Conservation (phyloP, 2,888 invertebrate genomes). For the Chrysina gloriosa region DNA sequence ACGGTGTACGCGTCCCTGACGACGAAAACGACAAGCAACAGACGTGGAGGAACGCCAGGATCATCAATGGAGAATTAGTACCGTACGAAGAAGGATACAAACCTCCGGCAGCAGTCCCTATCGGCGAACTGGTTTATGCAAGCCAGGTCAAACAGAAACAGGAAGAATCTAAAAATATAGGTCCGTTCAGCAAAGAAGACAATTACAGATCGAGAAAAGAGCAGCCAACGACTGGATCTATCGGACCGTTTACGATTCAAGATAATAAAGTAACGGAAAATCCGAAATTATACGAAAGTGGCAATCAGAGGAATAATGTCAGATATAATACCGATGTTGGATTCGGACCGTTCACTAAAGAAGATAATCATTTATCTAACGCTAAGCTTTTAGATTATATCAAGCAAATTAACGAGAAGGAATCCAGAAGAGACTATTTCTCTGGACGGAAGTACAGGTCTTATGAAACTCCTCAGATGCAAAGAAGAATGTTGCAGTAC, state of each 20-base stretch:
- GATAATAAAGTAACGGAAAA: slow-evolving; percentile 64
- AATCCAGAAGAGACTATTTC: slow-evolving; percentile 72
- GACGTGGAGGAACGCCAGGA: slow-evolving; percentile 89
- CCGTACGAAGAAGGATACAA: slow-evolving; percentile 79
- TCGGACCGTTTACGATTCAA: slow-evolving; percentile 72
- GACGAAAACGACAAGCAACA: slow-evolving; percentile 82
- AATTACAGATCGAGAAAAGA: slow-evolving; percentile 67
- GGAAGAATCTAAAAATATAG: slow-evolving; percentile 38
- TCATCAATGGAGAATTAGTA: slow-evolving; percentile 84
- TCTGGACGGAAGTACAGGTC: slow-evolving; percentile 64
- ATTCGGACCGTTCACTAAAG: slow-evolving; percentile 73
- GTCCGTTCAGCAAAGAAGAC: slow-evolving; percentile 72
- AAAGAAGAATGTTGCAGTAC: slow-evolving; percentile 78
- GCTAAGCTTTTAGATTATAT: slow-evolving; percentile 75
- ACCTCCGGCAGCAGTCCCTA: slow-evolving; percentile 72
- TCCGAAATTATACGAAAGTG: slow-evolving; percentile 45
- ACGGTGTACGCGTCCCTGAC: slow-evolving; percentile 85
- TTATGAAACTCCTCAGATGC: slow-evolving; percentile 69
- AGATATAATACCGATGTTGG: slow-evolving; percentile 56
- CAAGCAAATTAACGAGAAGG: slow-evolving; percentile 75
- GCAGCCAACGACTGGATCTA: slow-evolving; percentile 61
- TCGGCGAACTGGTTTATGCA: slow-evolving; percentile 70
- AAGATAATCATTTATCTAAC: slow-evolving; percentile 70
- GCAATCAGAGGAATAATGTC: slow-evolving; percentile 51
- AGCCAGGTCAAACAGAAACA: slow-evolving; percentile 48